Conservation (phyloP, 1,140 invertebrate genomes). For the Sarcophaga bullata region DNA sequence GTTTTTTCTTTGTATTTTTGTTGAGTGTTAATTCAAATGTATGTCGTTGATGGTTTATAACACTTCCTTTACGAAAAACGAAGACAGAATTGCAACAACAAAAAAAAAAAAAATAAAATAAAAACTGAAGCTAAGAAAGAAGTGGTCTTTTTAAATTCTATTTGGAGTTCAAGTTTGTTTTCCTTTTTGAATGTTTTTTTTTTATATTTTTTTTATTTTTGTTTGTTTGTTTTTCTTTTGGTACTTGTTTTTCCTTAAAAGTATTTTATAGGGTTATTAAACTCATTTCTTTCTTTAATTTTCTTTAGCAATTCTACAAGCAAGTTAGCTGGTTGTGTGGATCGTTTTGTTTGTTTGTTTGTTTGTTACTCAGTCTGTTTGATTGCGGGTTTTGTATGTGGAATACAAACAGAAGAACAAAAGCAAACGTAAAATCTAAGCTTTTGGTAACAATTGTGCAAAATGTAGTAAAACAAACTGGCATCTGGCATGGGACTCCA, state of each 20-base stretch:
- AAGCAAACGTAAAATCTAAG: background rate
- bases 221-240: background rate
- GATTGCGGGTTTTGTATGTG: background rate
- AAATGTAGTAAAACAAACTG: conserved; percentile 28
- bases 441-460: conserved; percentile 21
- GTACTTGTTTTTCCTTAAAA: conserved; percentile 13
- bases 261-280: conserved; percentile 41
- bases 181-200: background rate
- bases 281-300: conserved; percentile 26
- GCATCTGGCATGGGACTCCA: conserved; percentile 10
- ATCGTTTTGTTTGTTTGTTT: background rate
- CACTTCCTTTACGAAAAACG: background rate
- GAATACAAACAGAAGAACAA: no score
- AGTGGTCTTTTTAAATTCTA: conserved; percentile 4
- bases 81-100: no score
- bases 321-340: background rate
- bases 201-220: background rate
- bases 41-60: conserved; percentile 5
- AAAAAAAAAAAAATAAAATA: background rate
- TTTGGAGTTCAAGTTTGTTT: background rate
- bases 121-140: background rate
- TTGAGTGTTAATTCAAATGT: background rate
- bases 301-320: background rate
- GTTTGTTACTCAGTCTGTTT: background rate
- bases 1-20: background rate